These are phyloP conservation scores for Acromyrmex echinatior DNA, from an alignment of 1,140 invertebrate genomes.

Conservation along the genomic window DNA sequence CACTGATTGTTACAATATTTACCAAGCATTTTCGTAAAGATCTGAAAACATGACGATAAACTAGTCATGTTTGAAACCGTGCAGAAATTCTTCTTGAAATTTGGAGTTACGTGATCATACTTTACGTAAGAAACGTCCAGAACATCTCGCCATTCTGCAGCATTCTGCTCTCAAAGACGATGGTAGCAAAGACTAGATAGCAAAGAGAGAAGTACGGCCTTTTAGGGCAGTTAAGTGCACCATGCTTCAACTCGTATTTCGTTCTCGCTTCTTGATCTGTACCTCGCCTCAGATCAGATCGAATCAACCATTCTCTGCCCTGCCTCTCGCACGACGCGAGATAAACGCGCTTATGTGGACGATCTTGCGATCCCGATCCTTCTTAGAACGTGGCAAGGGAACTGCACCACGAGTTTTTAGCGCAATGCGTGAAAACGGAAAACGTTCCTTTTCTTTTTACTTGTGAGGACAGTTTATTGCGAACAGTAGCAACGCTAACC, in stretches of 20 bases:
- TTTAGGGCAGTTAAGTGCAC: conserved; percentile 82
- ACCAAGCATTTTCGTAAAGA: background rate
- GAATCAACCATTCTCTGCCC: conserved; percentile 69
- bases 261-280: conserved; percentile 64
- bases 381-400: conserved; percentile 81
- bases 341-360: conserved; percentile 70
- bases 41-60: background rate
- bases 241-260: conserved; percentile 68
- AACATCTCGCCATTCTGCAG: conserved; percentile 42
- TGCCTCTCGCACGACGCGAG: conserved; percentile 73
- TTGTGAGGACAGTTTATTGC: background rate
- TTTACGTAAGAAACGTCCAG: conserved; percentile 29
- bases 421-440: conserved; percentile 82
- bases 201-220: conserved; percentile 83
- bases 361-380: conserved; percentile 83
- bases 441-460: conserved; percentile 74
- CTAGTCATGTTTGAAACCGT: background rate
- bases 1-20: background rate
- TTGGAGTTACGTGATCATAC: conserved; percentile 13
- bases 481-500: background rate
- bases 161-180: conserved; percentile 74
- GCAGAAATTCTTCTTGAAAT: background rate
- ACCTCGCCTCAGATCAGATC: conserved; percentile 72
- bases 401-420: conserved; percentile 82
- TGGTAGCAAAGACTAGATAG: conserved; percentile 76